Conservation (phyloP, 2,797 vertebrate species). For the Botia almorhae region DNA sequence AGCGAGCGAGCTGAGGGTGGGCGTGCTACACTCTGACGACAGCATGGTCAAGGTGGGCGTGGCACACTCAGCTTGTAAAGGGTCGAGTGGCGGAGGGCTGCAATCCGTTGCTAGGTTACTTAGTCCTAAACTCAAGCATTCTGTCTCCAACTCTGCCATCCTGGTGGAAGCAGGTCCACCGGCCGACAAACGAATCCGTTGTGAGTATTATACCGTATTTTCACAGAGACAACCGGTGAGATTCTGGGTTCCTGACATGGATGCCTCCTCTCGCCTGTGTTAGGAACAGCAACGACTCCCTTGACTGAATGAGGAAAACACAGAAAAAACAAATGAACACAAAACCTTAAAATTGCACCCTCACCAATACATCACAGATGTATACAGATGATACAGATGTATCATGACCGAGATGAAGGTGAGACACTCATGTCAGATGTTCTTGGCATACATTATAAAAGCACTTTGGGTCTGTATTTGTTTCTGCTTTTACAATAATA, state of each 20-base stretch:
- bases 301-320: slow-evolving; percentile 39
- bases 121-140: slow-evolving; percentile 73
- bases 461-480: no score
- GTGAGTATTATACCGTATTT: slow-evolving; percentile 31
- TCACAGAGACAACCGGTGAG: slow-evolving; percentile 24
- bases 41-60: slow-evolving; percentile 70
- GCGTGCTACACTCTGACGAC: slow-evolving; percentile 72
- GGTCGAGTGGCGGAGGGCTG: slow-evolving; percentile 70
- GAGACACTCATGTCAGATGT: no score
- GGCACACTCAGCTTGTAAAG: slow-evolving; percentile 58
- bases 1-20: slow-evolving; percentile 75
- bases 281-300: slow-evolving; percentile 52
- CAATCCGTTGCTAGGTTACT: slow-evolving; percentile 69
- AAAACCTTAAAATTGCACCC: background rate
- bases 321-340: background rate
- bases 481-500: no score
- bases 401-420: no score
- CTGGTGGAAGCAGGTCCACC: slow-evolving; percentile 53
- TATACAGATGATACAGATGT: no score
- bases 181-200: slow-evolving; percentile 24
- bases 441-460: no score
- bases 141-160: slow-evolving; percentile 79
- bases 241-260: slow-evolving; percentile 31
- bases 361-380: no score
- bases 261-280: slow-evolving; percentile 42